Conservation (phyloP, 2,888 invertebrate genomes). For the Catocala nupta region DNA sequence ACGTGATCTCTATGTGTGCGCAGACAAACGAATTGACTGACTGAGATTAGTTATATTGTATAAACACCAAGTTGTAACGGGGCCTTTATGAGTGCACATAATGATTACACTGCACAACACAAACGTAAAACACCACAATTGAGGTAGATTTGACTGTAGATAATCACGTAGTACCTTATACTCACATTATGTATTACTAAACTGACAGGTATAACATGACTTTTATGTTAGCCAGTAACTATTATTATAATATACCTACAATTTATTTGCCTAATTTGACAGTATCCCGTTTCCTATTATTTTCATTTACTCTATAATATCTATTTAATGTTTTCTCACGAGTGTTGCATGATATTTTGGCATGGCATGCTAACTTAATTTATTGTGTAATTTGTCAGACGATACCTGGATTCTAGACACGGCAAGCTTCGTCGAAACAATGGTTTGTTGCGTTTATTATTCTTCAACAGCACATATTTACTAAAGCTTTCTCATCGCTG, state of each 20-base stretch:
- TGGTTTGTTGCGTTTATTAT: slow-evolving; percentile 83
- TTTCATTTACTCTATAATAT: slow-evolving; percentile 53
- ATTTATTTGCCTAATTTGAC: slow-evolving; percentile 45
- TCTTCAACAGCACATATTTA: slow-evolving; percentile 57
- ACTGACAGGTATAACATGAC: slow-evolving; percentile 39
- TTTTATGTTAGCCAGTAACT: slow-evolving; percentile 25
- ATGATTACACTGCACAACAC: slow-evolving; percentile 59
- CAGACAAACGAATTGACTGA: slow-evolving; percentile 51
- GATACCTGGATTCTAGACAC: slow-evolving; percentile 85
- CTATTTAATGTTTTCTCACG: slow-evolving; percentile 59
- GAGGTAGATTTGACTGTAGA: slow-evolving; percentile 54
- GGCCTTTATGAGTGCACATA: slow-evolving; percentile 59
- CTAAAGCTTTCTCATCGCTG: slow-evolving; percentile 63
- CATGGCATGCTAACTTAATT: slow-evolving; percentile 85
- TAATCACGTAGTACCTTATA: slow-evolving; percentile 52
- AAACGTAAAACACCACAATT: slow-evolving; percentile 59
- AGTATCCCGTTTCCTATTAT: slow-evolving; percentile 45
- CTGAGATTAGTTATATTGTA: slow-evolving; percentile 53
- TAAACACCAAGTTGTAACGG: slow-evolving; percentile 57
- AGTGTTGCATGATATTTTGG: slow-evolving; percentile 80
- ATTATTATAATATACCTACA: slow-evolving; percentile 35
- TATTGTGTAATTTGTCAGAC: slow-evolving; percentile 86
- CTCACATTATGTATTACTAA: slow-evolving; percentile 48
- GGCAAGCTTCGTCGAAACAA: slow-evolving; percentile 79
- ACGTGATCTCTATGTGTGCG: slow-evolving; percentile 20